These are phyloP conservation scores for Drosophila merina DNA, from an alignment of 2,888 invertebrate species.

Conservation along the genomic window DNA sequence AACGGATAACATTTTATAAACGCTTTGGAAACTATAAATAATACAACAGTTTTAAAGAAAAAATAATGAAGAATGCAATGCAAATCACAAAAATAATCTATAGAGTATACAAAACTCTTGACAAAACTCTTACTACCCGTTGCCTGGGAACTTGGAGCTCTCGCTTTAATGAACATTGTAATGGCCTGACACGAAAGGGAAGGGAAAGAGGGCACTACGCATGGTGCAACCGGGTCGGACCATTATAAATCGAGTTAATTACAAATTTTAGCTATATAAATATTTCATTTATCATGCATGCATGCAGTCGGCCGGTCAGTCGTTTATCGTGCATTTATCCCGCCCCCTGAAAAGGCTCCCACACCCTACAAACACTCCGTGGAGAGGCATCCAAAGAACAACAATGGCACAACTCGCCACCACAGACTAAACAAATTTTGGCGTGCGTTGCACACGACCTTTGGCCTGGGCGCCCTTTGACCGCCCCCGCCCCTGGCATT, in stretches of 20 bases:
- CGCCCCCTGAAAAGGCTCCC: background rate
- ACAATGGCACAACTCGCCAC: conserved; percentile 20
- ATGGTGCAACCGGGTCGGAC: conserved; percentile 7
- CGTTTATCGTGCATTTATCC: background rate
- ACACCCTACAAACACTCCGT: background rate
- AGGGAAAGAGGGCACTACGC: background rate
- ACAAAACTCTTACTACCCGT: background rate
- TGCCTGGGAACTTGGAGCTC: background rate
- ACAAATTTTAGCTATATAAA: conserved; percentile 78
- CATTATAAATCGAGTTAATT: conserved; percentile 63
- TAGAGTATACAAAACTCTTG: background rate
- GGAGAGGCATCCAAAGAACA: conserved; percentile 13
- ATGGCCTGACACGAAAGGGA: background rate
- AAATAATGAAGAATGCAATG: no score
- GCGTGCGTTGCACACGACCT: conserved; percentile 37
- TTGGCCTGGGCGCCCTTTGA: background rate
- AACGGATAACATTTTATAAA: background rate
- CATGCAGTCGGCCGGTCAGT: conserved; percentile 33
- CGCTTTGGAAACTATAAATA: no score
- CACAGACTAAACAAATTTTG: conserved; percentile 51
- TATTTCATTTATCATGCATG: conserved; percentile 75
- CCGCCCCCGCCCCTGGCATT: conserved; percentile 11
- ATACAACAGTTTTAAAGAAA: no score
- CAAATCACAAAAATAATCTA: background rate
- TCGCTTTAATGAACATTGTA: background rate